Evolutionary conservation across 2,113 vertebrate species (phyloP).

Genomic region (Sisor rabdophorus): DNA sequence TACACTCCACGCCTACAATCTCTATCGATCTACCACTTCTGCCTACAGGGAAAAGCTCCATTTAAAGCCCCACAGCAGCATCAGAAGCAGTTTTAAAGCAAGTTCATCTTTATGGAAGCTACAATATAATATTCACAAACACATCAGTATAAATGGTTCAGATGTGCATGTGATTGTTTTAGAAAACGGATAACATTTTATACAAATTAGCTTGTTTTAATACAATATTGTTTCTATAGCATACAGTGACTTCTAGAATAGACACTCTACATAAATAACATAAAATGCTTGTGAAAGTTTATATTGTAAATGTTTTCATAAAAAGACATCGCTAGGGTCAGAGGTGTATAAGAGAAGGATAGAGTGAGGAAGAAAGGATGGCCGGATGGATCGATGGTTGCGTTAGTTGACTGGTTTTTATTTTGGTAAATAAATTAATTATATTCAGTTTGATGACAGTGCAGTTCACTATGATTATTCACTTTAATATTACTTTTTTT

Average conservation of each 20-base stretch:
- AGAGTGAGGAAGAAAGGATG: too few relatives aligned
- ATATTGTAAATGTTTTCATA: not conserved
- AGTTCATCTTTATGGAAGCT: not conserved
- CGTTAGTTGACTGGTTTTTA: too few relatives aligned
- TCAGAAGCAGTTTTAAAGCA: conserved; percentile 6
- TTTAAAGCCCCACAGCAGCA: conserved; percentile 19
- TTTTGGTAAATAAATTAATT: too few relatives aligned
- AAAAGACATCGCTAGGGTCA: not conserved
- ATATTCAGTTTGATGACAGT: too few relatives aligned
- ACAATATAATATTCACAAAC: not conserved
- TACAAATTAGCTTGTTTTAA: not conserved
- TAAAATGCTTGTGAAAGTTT: not conserved
- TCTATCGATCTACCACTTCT: conserved; percentile 25
- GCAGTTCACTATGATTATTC: not conserved
- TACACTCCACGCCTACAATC: conserved; percentile 27
- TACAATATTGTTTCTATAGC: not conserved
- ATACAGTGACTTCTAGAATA: not conserved
- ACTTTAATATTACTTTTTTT: not conserved
- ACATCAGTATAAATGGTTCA: not conserved
- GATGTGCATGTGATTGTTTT: not conserved
- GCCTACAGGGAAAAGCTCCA: conserved; percentile 18
- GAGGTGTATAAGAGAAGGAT: too few relatives aligned
- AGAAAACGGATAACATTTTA: not conserved
- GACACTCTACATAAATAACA: not conserved
- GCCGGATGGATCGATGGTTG: too few relatives aligned